Conservation (phyloP, 2,113 vertebrate genomes). For the Spermophilus dauricus region DNA sequence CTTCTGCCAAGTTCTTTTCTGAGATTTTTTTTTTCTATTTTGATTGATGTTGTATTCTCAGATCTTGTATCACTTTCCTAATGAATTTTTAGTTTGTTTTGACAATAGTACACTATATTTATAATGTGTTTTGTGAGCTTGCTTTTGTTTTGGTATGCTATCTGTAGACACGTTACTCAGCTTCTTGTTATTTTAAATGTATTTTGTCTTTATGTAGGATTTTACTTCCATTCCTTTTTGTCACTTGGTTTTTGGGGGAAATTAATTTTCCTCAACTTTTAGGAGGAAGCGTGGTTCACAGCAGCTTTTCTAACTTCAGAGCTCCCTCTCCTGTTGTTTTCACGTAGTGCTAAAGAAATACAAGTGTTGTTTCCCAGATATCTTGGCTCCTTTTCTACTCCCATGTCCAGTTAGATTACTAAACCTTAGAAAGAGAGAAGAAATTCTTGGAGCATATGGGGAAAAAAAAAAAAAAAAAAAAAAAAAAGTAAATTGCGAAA, state of each 20-base stretch:
- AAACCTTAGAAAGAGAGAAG: conserved; percentile 1
- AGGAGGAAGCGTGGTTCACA: neutral
- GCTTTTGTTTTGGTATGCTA: neutral
- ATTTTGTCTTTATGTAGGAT: neutral
- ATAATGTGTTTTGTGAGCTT: neutral
- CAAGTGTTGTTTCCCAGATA: neutral
- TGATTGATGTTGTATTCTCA: neutral
- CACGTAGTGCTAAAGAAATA: neutral
- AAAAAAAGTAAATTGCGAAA: conserved; percentile 24
- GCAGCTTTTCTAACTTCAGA: conserved; percentile 21
- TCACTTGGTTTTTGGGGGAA: neutral
- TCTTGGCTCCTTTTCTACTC: neutral
- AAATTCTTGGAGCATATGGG: neutral
- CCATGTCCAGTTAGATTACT: neutral
- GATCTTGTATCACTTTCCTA: neutral
- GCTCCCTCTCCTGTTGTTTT: conserved; percentile 54
- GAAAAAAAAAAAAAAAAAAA: neutral
- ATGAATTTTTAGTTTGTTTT: conserved; percentile 14
- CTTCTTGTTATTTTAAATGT: neutral
- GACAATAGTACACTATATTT: neutral
- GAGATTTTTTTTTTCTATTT: conserved; percentile 3
- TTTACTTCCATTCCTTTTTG: neutral
- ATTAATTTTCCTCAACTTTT: conserved; percentile 48
- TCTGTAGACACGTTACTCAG: neutral
- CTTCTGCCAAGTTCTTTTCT: neutral